Conservation (phyloP, 2,113 vertebrate species). For the Pedionomus torquatus region DNA sequence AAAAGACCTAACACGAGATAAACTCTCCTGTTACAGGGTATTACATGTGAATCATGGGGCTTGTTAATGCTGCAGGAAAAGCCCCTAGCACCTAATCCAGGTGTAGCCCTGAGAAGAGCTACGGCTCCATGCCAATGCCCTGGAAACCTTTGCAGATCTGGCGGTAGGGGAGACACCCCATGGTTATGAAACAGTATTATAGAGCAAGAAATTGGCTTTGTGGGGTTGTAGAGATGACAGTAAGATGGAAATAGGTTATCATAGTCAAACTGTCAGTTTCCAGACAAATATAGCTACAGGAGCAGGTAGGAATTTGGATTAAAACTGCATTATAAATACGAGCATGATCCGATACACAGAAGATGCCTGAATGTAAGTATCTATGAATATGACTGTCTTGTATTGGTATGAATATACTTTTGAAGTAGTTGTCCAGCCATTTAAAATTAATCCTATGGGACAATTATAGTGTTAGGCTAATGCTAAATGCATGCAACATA, state of each 20-base stretch:
- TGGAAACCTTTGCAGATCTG: not conserved
- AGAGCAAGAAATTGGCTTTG: constrained; percentile 8
- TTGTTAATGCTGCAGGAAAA: not conserved
- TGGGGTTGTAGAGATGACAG: not conserved
- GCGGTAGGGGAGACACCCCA: accelerated
- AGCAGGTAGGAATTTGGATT: not conserved
- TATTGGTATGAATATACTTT: not conserved
- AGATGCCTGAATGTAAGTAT: not conserved
- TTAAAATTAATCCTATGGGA: not conserved
- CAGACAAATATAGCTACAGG: not conserved
- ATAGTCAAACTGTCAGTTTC: not conserved
- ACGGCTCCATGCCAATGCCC: not conserved
- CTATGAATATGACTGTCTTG: not conserved
- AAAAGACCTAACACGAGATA: not conserved
- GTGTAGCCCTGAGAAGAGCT: not conserved
- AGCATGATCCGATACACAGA: not conserved
- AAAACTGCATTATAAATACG: not conserved
- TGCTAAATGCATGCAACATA: not conserved
- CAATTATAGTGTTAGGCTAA: not conserved
- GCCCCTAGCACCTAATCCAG: not conserved
- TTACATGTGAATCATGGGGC: accelerated
- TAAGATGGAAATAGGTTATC: not conserved
- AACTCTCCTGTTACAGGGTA: not conserved
- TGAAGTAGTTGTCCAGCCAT: not conserved
- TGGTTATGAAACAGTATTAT: not conserved